Evolutionary conservation across 2,888 invertebrate genomes (phyloP).

Genomic region (Beris chalybata): DNA sequence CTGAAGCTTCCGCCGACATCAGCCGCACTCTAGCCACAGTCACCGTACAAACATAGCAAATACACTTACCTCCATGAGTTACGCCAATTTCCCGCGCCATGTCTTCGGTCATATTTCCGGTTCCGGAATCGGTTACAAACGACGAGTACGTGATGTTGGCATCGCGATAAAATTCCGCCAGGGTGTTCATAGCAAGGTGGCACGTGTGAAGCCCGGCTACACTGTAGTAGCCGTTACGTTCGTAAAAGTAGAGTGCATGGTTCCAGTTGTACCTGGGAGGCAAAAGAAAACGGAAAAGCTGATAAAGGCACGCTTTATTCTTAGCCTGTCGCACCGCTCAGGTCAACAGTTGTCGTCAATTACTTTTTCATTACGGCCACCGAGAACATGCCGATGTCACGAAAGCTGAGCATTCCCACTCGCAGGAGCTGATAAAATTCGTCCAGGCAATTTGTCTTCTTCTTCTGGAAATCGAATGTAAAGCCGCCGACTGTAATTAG

Average conservation of each 20-base stretch:
- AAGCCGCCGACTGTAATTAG: slow-evolving; percentile 80
- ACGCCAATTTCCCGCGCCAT: slow-evolving; percentile 67
- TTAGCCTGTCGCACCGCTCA: neutral
- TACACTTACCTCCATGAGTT: slow-evolving; percentile 71
- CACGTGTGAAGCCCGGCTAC: slow-evolving; percentile 74
- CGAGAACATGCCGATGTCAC: slow-evolving; percentile 72
- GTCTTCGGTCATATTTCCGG: slow-evolving; percentile 65
- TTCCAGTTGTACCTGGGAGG: slow-evolving; percentile 70
- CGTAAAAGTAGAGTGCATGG: slow-evolving; percentile 73
- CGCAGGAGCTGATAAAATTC: slow-evolving; percentile 81
- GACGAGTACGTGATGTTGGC: slow-evolving; percentile 54
- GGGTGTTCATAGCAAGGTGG: slow-evolving; percentile 71
- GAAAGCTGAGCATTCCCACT: slow-evolving; percentile 72
- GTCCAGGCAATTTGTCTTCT: slow-evolving; percentile 68
- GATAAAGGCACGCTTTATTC: no score
- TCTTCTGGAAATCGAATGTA: slow-evolving; percentile 73
- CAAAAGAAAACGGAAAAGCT: neutral
- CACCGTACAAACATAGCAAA: neutral
- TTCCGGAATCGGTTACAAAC: slow-evolving; percentile 49
- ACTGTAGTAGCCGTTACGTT: slow-evolving; percentile 68
- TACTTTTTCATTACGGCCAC: slow-evolving; percentile 71
- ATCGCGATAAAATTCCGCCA: slow-evolving; percentile 63
- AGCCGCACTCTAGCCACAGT: no score
- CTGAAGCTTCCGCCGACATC: no score
- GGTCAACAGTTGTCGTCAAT: slow-evolving; percentile 43